Evolutionary conservation across 2,888 invertebrate species (phyloP).

Genomic region (Acleris emargana): DNA sequence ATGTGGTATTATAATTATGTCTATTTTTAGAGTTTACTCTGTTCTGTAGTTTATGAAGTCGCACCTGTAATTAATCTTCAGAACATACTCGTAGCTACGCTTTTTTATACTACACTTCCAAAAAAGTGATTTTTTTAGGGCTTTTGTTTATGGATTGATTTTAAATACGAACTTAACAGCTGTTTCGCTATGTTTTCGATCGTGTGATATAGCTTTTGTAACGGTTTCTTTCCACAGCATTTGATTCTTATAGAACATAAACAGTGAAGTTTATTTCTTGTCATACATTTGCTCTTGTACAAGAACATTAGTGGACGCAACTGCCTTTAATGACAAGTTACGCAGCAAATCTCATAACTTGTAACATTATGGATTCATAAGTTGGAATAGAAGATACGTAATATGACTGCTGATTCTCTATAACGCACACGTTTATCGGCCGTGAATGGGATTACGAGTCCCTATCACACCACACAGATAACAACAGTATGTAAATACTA

Average conservation of each 20-base stretch:
- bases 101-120: background rate
- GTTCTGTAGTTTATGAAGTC: slow-evolving; percentile 23
- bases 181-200: no score
- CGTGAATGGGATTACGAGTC: slow-evolving; percentile 62
- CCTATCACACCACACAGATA: slow-evolving; percentile 45
- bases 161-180: no score
- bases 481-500: slow-evolving; percentile 29
- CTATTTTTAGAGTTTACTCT: slow-evolving; percentile 2
- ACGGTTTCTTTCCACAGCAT: background rate
- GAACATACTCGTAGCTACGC: slow-evolving; percentile 1
- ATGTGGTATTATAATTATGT: background rate
- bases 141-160: no score
- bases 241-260: no score
- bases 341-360: slow-evolving; percentile 24
- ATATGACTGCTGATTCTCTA: slow-evolving; percentile 39
- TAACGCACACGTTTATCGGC: slow-evolving; percentile 46
- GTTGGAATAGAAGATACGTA: slow-evolving; percentile 31
- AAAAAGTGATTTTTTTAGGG: no score
- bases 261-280: slow-evolving; percentile 3
- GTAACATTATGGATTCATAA: slow-evolving; percentile 28
- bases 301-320: slow-evolving; percentile 16
- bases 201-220: background rate
- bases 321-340: slow-evolving; percentile 14
- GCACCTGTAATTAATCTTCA: slow-evolving; percentile 25
- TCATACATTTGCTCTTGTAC: background rate